Conservation (phyloP, 1,140 invertebrate species). For the Brachionus sp. region DNA sequence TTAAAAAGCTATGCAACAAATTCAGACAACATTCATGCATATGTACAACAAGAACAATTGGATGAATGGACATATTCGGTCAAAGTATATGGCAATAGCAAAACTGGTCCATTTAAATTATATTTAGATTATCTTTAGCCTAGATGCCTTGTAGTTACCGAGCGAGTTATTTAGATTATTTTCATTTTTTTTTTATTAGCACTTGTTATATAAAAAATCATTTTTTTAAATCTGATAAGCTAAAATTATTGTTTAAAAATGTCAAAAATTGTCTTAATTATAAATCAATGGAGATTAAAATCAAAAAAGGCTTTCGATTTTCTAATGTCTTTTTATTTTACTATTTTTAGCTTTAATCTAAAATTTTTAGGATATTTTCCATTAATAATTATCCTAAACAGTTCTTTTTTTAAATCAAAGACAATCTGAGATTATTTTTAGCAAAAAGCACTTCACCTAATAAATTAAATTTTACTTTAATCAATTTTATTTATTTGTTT, state of each 20-base stretch:
- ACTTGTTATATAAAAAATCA: neutral
- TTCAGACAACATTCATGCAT: neutral
- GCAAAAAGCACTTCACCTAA: neutral
- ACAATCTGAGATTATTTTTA: neutral
- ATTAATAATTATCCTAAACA: neutral
- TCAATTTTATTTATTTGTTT: neutral
- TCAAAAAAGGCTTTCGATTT: neutral
- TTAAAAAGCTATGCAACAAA: neutral
- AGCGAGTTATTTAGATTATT: neutral
- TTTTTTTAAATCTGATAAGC: neutral
- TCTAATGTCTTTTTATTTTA: neutral
- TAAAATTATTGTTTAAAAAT: neutral
- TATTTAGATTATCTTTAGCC: slow-evolving; percentile 5
- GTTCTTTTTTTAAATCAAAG: neutral
- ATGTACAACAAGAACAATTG: neutral
- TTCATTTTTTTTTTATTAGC: neutral
- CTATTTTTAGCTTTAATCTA: neutral
- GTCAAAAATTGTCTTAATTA: neutral
- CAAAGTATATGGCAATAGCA: neutral
- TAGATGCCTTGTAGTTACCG: neutral
- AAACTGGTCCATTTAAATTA: slow-evolving; percentile 25
- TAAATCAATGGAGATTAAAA: neutral
- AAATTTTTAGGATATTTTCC: neutral
- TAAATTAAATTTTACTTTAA: neutral
- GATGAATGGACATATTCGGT: neutral